These are phyloP conservation scores for Phytoseiulus persimilis DNA, from an alignment of 2,888 invertebrate genomes.

Conservation along the genomic window DNA sequence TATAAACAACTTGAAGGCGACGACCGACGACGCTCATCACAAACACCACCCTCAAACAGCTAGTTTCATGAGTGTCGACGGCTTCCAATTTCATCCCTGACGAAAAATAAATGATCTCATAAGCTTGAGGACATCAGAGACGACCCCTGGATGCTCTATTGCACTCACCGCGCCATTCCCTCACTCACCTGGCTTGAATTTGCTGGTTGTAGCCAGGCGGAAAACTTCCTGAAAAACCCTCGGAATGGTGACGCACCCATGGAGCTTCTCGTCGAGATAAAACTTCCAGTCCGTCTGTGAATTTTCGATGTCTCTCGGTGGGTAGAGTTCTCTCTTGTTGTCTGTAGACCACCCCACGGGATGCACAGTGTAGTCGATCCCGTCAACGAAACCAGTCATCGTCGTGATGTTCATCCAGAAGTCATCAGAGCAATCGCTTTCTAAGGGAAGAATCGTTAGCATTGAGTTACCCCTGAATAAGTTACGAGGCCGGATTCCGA, in stretches of 20 bases:
- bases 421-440: slow-evolving; percentile 74
- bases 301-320: slow-evolving; percentile 79
- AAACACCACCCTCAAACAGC: slow-evolving; percentile 75
- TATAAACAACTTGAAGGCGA: slow-evolving; percentile 79
- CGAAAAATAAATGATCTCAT: slow-evolving; percentile 53
- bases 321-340: slow-evolving; percentile 84
- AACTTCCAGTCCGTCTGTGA: slow-evolving; percentile 94
- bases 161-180: background rate
- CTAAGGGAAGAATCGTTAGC: slow-evolving; percentile 70
- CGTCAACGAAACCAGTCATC: background rate
- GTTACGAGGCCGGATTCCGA: background rate
- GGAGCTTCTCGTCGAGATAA: slow-evolving; percentile 58
- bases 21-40: slow-evolving; percentile 85
- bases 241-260: background rate
- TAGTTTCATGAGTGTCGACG: slow-evolving; percentile 89
- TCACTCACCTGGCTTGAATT: background rate
- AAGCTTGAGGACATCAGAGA: slow-evolving; percentile 45
- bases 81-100: slow-evolving; percentile 73
- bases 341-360: slow-evolving; percentile 97
- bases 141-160: too few species aligned
- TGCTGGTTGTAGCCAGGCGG: background rate
- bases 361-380: slow-evolving; percentile 71
- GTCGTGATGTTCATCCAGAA: slow-evolving; percentile 89
- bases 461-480: background rate
- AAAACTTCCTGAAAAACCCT: background rate